Evolutionary conservation across 2,113 vertebrate genomes (phyloP).

Genomic region (Sardina pilchardus): DNA sequence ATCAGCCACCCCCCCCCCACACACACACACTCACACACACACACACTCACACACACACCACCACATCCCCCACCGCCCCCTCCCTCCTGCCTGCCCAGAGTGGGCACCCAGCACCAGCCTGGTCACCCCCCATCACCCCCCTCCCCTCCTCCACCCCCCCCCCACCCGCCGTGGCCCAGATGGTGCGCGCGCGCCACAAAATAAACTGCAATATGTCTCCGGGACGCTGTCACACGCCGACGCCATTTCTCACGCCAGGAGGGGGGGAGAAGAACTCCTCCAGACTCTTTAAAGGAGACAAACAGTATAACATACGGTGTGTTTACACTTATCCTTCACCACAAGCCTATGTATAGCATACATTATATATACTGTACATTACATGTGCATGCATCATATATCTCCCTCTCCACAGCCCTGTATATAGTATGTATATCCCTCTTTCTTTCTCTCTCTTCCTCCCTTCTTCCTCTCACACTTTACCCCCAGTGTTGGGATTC

Average conservation of each 20-base stretch:
- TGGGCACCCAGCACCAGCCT: neutral
- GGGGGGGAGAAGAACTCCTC: constrained; percentile 45
- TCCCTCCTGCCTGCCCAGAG: neutral
- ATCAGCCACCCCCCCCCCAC: neutral
- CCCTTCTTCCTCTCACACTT: no score
- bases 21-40: constrained; percentile 7
- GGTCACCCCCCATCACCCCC: constrained; percentile 58
- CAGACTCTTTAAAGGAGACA: neutral
- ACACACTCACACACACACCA: neutral
- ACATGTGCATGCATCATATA: no score
- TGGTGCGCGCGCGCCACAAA: constrained; percentile 73
- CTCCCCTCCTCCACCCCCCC: constrained; percentile 61
- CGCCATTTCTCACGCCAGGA: constrained; percentile 68
- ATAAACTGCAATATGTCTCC: constrained; percentile 78
- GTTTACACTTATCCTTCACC: no score
- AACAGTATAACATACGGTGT: neutral
- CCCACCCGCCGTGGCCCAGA: constrained; percentile 76
- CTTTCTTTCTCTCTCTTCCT: no score
- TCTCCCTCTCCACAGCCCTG: no score
- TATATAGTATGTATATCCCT: no score
- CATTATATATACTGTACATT: no score
- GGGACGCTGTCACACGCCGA: constrained; percentile 66
- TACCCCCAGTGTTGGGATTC: no score
- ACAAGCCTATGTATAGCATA: no score
- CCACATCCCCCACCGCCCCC: neutral